Base-by-base conservation (phyloP, 2,797 vertebrate genomes). In the Crenuchus spilurus region DNA sequence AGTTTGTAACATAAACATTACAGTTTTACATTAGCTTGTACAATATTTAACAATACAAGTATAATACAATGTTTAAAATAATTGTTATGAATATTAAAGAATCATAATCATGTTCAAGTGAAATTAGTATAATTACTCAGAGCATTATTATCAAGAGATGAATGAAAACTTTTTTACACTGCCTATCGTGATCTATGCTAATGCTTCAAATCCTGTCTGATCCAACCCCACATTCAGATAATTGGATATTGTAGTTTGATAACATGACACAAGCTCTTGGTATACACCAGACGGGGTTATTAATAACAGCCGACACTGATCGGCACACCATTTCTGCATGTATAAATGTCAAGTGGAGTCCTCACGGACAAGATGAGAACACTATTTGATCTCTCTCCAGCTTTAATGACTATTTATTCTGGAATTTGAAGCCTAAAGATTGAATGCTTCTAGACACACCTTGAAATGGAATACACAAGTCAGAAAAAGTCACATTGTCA, bases 301-400 rank as follows among this genome's bases (percentile, higher is more conserved):
- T 37, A 76, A 76, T 44, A 71, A 54, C 49, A 41, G 10, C 26
- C 18, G 58, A 48, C 22, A 20, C 48, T 26, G 31, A 49, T 60
- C 2, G 24, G 10, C 11, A 64, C 35, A 39, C 65, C 51, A n/a
- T 48, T 14, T 70, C 39, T 57, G 67, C 30, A 49, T 71, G 51
- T n/a, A 71, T 3, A 64, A 72, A 64, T 73, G 64, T 65, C 61
- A 73, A 73, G 42, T 66, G 26, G 14, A 62, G 18, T 67, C 49
- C 66, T 49, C 22, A 67, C 11, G 39, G 68, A 46, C 37, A 49
- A 41, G 24, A 46, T 35, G 16, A 52, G 41, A 55, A 33, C 20
- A 28, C 37, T 55, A 65, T 71, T 66, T 67, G 20, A 70, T 71
- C 5, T 35, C 8, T 46, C 48, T 46, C 37, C 48, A 37, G 51